These are phyloP conservation scores for Coremacera marginata DNA, from an alignment of 2,888 invertebrate species.

Conservation along the genomic window DNA sequence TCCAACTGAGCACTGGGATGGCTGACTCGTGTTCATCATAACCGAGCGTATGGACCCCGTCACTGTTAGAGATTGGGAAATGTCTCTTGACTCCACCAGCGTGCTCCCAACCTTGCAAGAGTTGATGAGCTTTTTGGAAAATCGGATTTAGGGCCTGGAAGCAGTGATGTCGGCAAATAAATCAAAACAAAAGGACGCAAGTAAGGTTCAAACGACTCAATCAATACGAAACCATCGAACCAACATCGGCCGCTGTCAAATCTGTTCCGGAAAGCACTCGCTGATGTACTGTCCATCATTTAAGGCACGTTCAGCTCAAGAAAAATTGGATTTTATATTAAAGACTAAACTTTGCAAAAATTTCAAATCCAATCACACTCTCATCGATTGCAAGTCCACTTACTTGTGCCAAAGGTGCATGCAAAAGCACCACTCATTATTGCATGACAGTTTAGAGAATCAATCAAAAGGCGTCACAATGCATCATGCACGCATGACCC, in stretches of 20 bases:
- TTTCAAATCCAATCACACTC: conserved; percentile 37
- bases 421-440: conserved; percentile 9
- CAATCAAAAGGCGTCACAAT: not conserved
- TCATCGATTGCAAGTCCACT: conserved; percentile 20
- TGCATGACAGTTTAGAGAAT: not conserved
- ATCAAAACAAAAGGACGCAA: not conserved
- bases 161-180: no score
- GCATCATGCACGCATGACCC: not conserved
- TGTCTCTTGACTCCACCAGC: no score
- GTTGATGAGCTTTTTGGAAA: no score
- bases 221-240: conserved; percentile 34
- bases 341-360: conserved; percentile 39
- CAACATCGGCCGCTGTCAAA: conserved; percentile 32
- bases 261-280: conserved; percentile 37
- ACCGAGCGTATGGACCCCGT: no score
- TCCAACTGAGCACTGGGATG: no score
- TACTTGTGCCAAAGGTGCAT: conserved; percentile 33
- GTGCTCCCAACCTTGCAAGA: no score
- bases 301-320: conserved; percentile 6
- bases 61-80: no score
- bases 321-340: conserved; percentile 23
- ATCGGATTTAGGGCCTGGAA: no score
- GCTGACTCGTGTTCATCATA: no score
- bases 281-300: conserved; percentile 38
- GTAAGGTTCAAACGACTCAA: not conserved